Evolutionary conservation across 2,797 vertebrate species (phyloP), one percentile per base, ranked within the genome.

Genomic region (Tenualosa thibaudeaui): DNA sequence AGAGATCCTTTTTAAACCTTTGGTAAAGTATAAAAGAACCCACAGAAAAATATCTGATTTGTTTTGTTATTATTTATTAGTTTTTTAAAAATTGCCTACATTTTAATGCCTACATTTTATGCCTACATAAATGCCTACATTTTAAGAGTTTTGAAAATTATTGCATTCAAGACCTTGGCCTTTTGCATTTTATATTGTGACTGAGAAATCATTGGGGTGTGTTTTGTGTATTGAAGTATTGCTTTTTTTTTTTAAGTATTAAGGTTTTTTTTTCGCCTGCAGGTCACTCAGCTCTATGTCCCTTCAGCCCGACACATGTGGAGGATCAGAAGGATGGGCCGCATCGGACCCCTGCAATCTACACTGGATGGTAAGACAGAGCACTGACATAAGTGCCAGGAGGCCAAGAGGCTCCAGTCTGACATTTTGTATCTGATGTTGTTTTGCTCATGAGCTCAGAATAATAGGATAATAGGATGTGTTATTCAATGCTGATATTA

Each of bases 271-370:
- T 9, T 9, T 17, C 81, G 53, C 81, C 6, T 49, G 5, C 89
- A 99, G 98, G 98, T 99, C 89, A 99, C 98, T 0, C 98, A 99
- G 91, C 95, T 99, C 62, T 99, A 99, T 0, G 97, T 99, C 56
- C 98, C 98, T 0, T 98, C 98, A 0, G 97, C 98, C 24, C 96
- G 98, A 88, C 96, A 98, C 0, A 96, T 97, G 22, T 99, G 98
- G 98, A 94, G 98, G 88, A 96, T 97, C 53, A 95, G 98, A 83
- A 94, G 98, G 89, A 99, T 99, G 98, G 98, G 98, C 3, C 96
- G 97, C 84, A 99, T 99, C 7, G 98, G 98, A 81, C 98, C 98
- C 0, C 93, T 99, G 84, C 98, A 99, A 24, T 99, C 98, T 62
- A 98, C 96, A 5, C 93, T 99, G 86, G 98, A 99, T 86, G 98